Evolutionary conservation across 2,888 invertebrate genomes (phyloP).

Genomic region (Camponotus fellah): DNA sequence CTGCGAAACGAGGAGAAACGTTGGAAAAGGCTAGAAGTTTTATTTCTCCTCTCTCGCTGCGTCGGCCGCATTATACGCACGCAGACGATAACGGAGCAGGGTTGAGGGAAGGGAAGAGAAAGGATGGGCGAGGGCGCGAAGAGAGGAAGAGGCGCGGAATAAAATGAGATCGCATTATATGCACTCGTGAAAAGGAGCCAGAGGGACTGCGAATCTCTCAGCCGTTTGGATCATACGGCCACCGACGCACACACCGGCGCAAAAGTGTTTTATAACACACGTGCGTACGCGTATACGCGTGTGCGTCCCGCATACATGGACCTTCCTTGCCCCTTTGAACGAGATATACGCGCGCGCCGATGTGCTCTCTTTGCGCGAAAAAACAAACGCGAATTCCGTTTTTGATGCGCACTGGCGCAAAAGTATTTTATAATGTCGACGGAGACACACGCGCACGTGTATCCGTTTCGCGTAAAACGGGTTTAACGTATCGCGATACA

Average conservation of each 20-base stretch:
- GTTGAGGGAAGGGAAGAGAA: not conserved
- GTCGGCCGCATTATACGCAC: conserved; percentile 65
- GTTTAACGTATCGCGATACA: conserved; percentile 16
- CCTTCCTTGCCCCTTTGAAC: conserved; percentile 38
- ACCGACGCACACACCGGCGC: conserved; percentile 58
- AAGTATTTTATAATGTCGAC: conserved; percentile 49
- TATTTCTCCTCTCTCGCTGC: conserved; percentile 38
- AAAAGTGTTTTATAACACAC: conserved; percentile 65
- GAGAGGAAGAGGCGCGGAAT: conserved; percentile 62
- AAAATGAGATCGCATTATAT: conserved; percentile 77
- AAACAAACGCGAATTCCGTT: conserved; percentile 57
- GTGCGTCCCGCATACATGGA: not conserved
- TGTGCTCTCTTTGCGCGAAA: conserved; percentile 24
- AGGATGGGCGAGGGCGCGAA: not conserved
- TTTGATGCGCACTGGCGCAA: conserved; percentile 40
- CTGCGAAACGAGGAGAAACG: conserved; percentile 55
- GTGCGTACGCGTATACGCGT: conserved; percentile 2
- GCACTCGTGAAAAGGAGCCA: conserved; percentile 73
- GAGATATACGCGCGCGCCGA: conserved; percentile 2
- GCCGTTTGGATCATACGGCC: conserved; percentile 67
- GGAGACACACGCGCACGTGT: conserved; percentile 13
- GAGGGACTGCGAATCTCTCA: conserved; percentile 60
- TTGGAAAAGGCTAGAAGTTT: conserved; percentile 55
- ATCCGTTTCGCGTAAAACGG: conserved; percentile 25
- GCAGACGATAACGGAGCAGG: conserved; percentile 71